Conservation (phyloP, 1,140 invertebrate species). For the Triops longicaudatus region DNA sequence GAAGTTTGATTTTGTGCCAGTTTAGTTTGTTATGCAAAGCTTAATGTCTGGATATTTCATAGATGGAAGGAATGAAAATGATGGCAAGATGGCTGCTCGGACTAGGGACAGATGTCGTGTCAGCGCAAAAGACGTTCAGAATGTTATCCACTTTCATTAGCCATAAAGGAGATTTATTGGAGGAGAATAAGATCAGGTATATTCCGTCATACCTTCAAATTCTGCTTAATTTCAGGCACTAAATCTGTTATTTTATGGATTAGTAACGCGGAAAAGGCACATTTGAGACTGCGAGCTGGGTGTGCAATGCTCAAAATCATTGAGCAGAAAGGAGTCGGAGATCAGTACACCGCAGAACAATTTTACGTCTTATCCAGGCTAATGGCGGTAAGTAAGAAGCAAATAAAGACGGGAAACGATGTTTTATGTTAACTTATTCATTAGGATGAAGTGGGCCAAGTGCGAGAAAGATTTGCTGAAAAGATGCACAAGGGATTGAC, state of each 20-base stretch:
- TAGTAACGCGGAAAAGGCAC: constrained; percentile 86
- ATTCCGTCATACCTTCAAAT: constrained; percentile 28
- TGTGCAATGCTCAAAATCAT: constrained; percentile 93
- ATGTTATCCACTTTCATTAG: constrained; percentile 83
- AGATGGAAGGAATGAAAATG: constrained; percentile 82
- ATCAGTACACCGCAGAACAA: constrained; percentile 87
- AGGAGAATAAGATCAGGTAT: constrained; percentile 48
- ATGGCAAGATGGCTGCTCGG: constrained; percentile 93
- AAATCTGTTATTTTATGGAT: constrained; percentile 33
- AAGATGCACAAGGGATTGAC: constrained; percentile 86
- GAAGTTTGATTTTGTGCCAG: too few species aligned
- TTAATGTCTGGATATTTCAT: background rate
- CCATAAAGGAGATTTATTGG: constrained; percentile 74
- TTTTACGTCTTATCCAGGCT: constrained; percentile 87
- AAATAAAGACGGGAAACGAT: constrained; percentile 6
- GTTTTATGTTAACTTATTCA: background rate
- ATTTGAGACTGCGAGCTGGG: constrained; percentile 80
- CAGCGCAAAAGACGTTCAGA: constrained; percentile 87
- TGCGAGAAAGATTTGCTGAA: constrained; percentile 75
- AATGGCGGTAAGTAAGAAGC: constrained; percentile 58
- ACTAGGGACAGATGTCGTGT: constrained; percentile 74
- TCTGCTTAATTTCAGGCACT: background rate
- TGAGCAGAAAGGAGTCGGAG: constrained; percentile 89
- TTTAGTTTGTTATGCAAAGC: too few species aligned
- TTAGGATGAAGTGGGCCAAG: constrained; percentile 48